Conservation (phyloP, 2,888 invertebrate genomes). For the Dasypogon diadema region DNA sequence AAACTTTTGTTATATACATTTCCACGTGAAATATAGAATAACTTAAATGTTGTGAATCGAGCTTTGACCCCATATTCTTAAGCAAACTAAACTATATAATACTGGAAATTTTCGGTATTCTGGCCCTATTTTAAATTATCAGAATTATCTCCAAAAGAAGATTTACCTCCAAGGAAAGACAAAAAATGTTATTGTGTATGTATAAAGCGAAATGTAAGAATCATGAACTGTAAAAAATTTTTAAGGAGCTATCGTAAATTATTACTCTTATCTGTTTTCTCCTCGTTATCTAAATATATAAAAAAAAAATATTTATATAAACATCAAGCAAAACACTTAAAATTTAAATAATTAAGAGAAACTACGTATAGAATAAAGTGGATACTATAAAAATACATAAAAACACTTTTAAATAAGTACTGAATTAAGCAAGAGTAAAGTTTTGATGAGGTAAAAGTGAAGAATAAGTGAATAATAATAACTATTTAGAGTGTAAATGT, state of each 20-base stretch:
- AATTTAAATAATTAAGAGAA: conserved; percentile 14
- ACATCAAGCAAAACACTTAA: conserved; percentile 28
- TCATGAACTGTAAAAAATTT: conserved; percentile 20
- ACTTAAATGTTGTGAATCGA: too few species aligned
- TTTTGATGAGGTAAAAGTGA: conserved; percentile 16
- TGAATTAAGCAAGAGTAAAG: conserved; percentile 22
- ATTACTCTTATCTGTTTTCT: conserved; percentile 38
- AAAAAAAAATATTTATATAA: conserved; percentile 46
- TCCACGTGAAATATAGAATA: too few species aligned
- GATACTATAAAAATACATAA: conserved; percentile 7
- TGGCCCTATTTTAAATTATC: not conserved
- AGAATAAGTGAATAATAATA: conserved; percentile 24
- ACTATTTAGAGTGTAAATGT: conserved; percentile 49
- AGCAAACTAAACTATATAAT: too few species aligned
- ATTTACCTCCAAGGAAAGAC: conserved; percentile 8
- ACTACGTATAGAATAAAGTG: conserved; percentile 34
- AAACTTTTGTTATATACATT: too few species aligned
- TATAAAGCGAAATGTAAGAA: conserved; percentile 12
- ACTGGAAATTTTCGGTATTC: too few species aligned
- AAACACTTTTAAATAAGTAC: conserved; percentile 18
- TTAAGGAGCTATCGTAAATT: conserved; percentile 32
- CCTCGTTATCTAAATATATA: conserved; percentile 45
- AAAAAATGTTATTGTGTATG: conserved; percentile 24
- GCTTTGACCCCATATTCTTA: too few species aligned
- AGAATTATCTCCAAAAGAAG: not conserved